Base-by-base conservation (phyloP, 2,113 vertebrate species). In the Tachysurus fulvidraco region DNA sequence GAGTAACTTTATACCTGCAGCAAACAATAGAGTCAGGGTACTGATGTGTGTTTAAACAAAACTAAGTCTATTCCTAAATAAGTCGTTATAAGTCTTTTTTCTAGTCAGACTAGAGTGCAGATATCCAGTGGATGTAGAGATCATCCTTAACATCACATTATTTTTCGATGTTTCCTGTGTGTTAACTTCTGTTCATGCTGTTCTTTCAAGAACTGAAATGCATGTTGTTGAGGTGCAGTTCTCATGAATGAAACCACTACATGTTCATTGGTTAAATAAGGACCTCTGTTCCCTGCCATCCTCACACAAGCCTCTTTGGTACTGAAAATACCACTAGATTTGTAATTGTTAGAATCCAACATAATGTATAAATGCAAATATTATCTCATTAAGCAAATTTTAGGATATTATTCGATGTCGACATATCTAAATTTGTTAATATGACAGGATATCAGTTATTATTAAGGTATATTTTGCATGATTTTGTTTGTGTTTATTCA, bases 271-370 rank as follows among this genome's bases (percentile, higher is more conserved):
- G 88, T 77, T 88, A 90, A 88, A 91, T 88, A 90, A 88, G 88
- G 88, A 89, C 87, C 73, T 80, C 79, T 67, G 16, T 93, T 93
- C 89, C 91, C 41, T 79, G 57, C 92, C 93, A 92, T 93, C 90
- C 84, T 60, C 90, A 89, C 83, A 91, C 86, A 85, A 16, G 71
- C 41, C 4, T 74, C 41, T 52, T 81, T 13, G 11, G 55, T 50
- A 50, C 73, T 25, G 11, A 76, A 50, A 10, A 50, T 50, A 23
- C 6, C 13, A 14, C 4, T 74, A 23, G 44, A 6, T 50, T 74
- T 74, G 71, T 21, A 52, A 52, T 8, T 74, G 5, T 44, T 23
- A 44, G 19, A 23, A 46, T 73, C 9, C 17, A 44, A 46, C 23
- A 11, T 44, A 21, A 44, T 25, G 1, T 21, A 50, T 50, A 25